Base-by-base conservation (phyloP, 1,140 invertebrate species). In the Drosophila bipectinata region DNA sequence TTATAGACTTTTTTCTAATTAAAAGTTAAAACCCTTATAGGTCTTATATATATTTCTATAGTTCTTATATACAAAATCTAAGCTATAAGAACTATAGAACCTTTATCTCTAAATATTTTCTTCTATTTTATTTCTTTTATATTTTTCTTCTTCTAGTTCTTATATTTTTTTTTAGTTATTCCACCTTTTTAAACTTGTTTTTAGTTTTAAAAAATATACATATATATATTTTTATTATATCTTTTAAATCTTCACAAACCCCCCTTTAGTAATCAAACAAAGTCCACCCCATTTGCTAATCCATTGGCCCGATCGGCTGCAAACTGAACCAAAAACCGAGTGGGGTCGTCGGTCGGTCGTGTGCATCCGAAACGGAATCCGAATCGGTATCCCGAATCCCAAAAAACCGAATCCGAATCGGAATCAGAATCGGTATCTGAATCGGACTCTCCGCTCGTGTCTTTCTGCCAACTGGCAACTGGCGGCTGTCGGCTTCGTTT, bases 401-500 rank as follows among this genome's bases (percentile, higher is more conserved):
- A 21, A 47, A 21, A 47, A 47, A 10, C 34, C 34, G 34, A 37
- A 10, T 57, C 48, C 24, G 21, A 56, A 56, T 41, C 55, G 14
- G 54, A 62, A 61, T 48, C 62, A 10, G 34, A 63, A 62, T 41
- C 53, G 39, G 53, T 45, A 67, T 68, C 49, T 15, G 66, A 72
- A 71, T 60, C 56, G 39, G 69, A 72, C 30, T 51, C 55, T 61
- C 32, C 47, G 30, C 64, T 74, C 69, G 57, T 73, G 51, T 73
- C 59, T 73, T 48, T 51, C 48, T 55, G 55, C 45, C 74, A 7
- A 7, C 52, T 68, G 72, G 4, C 10, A 10, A 28, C 71, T 66
- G 41, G 62, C 76, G 58, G 72, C 61, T 76, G 72, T 69, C 72
- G 73, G 72, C 72, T 74, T 74, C 72, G 71, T 74, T 69, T 87